Evolutionary conservation across 2,888 invertebrate species (phyloP), one percentile per base, ranked within the genome.

Genomic region (Nesidiocoris tenuis): DNA sequence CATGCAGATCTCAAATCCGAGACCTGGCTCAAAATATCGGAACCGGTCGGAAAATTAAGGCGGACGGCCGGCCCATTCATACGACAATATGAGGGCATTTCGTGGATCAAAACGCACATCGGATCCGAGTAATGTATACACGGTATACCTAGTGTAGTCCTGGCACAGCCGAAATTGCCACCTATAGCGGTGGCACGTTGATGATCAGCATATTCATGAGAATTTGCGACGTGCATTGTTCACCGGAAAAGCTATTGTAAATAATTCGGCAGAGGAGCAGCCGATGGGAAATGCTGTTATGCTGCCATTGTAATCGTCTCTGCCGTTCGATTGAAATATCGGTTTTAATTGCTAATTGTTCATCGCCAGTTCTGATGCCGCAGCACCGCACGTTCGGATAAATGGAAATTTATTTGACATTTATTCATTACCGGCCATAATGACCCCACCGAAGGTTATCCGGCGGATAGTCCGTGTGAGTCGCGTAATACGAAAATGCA

Each of bases 301-400:
- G 24, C 12, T 22, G 23, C 12, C 24, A 25, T 23, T 23, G 24
- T 18, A 64, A 64, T 64, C 64, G 17, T 64, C 25, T 39, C 63
- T 12, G 9, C 18, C 25, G 17, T 65, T 65, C 65, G 19, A 65
- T 65, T 65, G 65, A 65, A 65, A 65, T 65, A 65, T 65, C 39
- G 65, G 65, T 65, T 65, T 65, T 39, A 65, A 65, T 65, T 65
- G 65, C 65, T 65, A 65, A 65, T 65, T 65, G 65, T 65, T 65
- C 39, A 19, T 65, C 25, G 25, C 7, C 65, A 39, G 39, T 39
- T 39, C 39, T 3, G 39, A 39, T 12, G 39, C 39, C 12, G 5
- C 5, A 19, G 17, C 17, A 18, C 1, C 64, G n/a, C n/a, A 3
- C 18, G 65, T 17, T 24, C 25, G 25, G 39, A 25, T 25, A 19